Evolutionary conservation across 37 sponge, comb jelly and placozoan genomes (phyloP).

Genomic region (Tethya wilhelma): DNA sequence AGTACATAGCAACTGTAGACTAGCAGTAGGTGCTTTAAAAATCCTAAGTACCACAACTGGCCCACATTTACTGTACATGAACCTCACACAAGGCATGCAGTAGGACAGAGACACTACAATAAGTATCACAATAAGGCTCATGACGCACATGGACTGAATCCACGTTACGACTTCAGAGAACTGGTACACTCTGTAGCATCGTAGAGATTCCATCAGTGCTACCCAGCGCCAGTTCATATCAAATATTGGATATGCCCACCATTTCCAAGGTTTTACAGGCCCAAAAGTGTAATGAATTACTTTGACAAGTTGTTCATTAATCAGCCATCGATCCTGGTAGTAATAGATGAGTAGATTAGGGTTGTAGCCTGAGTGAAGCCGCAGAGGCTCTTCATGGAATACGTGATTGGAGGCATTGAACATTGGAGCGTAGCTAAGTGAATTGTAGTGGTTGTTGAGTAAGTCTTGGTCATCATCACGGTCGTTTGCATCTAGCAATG

Average conservation of each 20-base stretch:
- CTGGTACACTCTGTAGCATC: no score
- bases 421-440: slow-evolving; percentile 9
- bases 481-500: not conserved
- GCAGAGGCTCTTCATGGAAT: not conserved
- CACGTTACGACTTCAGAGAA: no score
- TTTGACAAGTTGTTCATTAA: not conserved
- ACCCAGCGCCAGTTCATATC: slow-evolving; percentile 34
- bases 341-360: slow-evolving; percentile 25
- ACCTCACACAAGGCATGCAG: no score
- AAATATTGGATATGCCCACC: slow-evolving; percentile 29
- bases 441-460: slow-evolving; percentile 17
- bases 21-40: no score
- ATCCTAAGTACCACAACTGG: no score
- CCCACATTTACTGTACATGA: no score
- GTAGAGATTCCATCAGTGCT: no score
- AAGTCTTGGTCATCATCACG: slow-evolving; percentile 42
- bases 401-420: not conserved
- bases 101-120: no score
- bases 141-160: no score
- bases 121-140: no score
- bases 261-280: slow-evolving; percentile 41
- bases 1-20: no score
- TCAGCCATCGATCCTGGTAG: not conserved
- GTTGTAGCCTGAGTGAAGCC: slow-evolving; percentile 25
- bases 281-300: slow-evolving; percentile 42